Conservation (phyloP, 2,888 invertebrate species). For the Ephialtes manifestator region DNA sequence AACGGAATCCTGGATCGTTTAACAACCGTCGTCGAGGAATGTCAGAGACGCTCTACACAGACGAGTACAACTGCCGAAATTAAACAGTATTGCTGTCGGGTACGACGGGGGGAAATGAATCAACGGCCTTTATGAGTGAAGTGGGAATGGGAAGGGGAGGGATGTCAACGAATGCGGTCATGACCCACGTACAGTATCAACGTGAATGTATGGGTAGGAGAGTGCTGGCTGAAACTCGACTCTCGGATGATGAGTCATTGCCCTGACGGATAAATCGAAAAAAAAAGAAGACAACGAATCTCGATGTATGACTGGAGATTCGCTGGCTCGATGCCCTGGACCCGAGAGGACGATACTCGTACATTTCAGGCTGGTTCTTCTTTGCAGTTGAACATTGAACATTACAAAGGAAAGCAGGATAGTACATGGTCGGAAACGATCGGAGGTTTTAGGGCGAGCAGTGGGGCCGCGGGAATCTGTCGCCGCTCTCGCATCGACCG, state of each 20-base stretch:
- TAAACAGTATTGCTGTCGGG: neutral
- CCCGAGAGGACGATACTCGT: slow-evolving; percentile 26
- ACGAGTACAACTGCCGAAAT: slow-evolving; percentile 4
- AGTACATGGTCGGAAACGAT: slow-evolving; percentile 58
- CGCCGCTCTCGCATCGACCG: slow-evolving; percentile 65
- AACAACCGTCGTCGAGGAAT: neutral
- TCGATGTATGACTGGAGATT: slow-evolving; percentile 33
- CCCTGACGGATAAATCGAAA: slow-evolving; percentile 32
- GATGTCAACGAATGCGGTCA: slow-evolving; percentile 38
- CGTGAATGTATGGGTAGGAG: slow-evolving; percentile 31
- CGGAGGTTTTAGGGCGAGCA: slow-evolving; percentile 49
- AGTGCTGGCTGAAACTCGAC: slow-evolving; percentile 38
- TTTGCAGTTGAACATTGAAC: slow-evolving; percentile 49
- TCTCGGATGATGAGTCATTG: slow-evolving; percentile 62
- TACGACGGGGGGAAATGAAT: slow-evolving; percentile 44
- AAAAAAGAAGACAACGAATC: slow-evolving; percentile 2
- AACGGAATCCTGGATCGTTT: slow-evolving; percentile 52
- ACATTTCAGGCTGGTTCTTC: slow-evolving; percentile 26
- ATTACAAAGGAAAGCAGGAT: slow-evolving; percentile 30
- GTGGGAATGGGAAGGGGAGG: slow-evolving; percentile 13
- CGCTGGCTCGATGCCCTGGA: slow-evolving; percentile 56
- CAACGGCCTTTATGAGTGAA: slow-evolving; percentile 34
- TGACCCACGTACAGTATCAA: slow-evolving; percentile 55
- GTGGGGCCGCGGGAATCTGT: slow-evolving; percentile 60
- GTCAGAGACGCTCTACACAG: neutral